A percentile compares a stretch with the other conserved stretches of the same genome.
Evolutionary conservation across 2,888 invertebrate genomes (phyloP).

Genomic region (Rosalia funebris): DNA sequence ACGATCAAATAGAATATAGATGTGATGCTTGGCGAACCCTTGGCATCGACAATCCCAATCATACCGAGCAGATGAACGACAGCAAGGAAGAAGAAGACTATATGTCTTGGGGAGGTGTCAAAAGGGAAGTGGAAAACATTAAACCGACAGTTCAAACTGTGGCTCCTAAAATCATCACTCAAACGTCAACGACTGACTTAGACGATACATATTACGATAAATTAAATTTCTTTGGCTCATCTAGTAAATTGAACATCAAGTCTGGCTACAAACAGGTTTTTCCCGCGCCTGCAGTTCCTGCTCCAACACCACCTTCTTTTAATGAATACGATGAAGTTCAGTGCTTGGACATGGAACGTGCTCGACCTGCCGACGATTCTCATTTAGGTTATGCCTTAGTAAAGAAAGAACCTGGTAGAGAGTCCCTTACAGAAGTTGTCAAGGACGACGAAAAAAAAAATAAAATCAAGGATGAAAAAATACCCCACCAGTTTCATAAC

Average conservation of each 20-base stretch:
- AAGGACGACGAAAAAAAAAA: slow-evolving; percentile 40
- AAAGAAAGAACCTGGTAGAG: slow-evolving; percentile 71
- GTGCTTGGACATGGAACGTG: slow-evolving; percentile 70
- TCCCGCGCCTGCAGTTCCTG: slow-evolving; percentile 43
- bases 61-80: slow-evolving; percentile 69
- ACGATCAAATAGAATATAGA: slow-evolving; percentile 81
- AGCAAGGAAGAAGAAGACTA: slow-evolving; percentile 60
- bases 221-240: slow-evolving; percentile 82
- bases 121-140: slow-evolving; percentile 50
- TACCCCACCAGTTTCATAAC: slow-evolving; percentile 78
- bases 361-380: slow-evolving; percentile 81
- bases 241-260: slow-evolving; percentile 73
- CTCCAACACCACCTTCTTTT: slow-evolving; percentile 61
- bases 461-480: slow-evolving; percentile 58
- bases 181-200: slow-evolving; percentile 41
- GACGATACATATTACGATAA: slow-evolving; percentile 78
- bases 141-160: slow-evolving; percentile 48
- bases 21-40: slow-evolving; percentile 85
- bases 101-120: slow-evolving; percentile 62
- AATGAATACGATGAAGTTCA: slow-evolving; percentile 82
- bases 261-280: slow-evolving; percentile 78
- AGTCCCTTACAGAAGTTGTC: slow-evolving; percentile 43
- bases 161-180: slow-evolving; percentile 69
- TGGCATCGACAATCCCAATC: slow-evolving; percentile 78
- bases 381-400: slow-evolving; percentile 84